Base-by-base conservation (phyloP, 2,888 invertebrate species). In the Anorthoa munda region DNA sequence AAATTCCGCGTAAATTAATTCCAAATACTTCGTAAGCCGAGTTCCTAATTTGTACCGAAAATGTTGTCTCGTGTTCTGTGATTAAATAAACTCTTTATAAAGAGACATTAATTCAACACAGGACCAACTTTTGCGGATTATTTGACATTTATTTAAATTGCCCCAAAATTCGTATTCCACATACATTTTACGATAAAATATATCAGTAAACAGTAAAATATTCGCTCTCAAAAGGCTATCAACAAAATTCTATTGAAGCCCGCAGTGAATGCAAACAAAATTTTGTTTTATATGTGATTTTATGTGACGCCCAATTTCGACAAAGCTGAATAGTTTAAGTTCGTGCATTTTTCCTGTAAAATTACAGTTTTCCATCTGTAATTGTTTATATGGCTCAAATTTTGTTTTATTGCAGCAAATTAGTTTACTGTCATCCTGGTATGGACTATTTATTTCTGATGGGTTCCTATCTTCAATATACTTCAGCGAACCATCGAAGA, bases 11-110 rank as follows among this genome's bases (percentile, higher is more conserved):
- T 60, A 64, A 79, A 75, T 80, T 75, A 79, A 70, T 79, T 79
- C 66, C 31, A 23, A 75, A 75, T 74, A 70, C 79, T 79, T 75
- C 63, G 80, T 63, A 58, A 74, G 75, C 63, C 50, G 67, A 80
- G 64, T 75, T 80, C 66, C 64, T 70, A 75, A 80, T 79, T 80
- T 75, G 58, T 66, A 71, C 75, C 46, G 79, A 71, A 71, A 80
- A 80, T 48, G 55, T 80, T 71, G 70, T 53, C 64, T 68, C 70
- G 53, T 63, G 72, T 81, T 64, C 45, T 63, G 65, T 80, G 56
- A 79, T 80, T 68, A 81, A 76, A 81, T 69, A 63, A 72, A 76
- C 68, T 81, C 67, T 75, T 78, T 79, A 56, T 65, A 71, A 79
- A 69, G 60, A 69, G 58, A 66, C 67, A 75, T 80, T 75, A 80